Conservation (phyloP, 2,888 invertebrate species). For the Dastarcus helophoroides region DNA sequence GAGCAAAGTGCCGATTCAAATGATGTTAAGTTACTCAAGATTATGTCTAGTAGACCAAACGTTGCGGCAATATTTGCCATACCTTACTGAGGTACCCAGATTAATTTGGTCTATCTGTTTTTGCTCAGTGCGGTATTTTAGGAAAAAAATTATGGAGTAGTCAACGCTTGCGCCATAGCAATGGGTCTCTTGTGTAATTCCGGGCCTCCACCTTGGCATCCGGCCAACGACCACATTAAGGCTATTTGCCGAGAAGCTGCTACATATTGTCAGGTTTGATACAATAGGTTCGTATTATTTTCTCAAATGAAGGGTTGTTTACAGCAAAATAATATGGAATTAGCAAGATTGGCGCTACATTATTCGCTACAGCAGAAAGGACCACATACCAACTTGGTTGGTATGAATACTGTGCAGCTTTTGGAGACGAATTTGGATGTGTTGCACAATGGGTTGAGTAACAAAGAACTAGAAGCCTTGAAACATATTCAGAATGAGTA, state of each 20-base stretch:
- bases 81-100: too few species aligned
- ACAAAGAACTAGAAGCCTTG: constrained; percentile 52
- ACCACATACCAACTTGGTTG: constrained; percentile 61
- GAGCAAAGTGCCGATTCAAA: constrained; percentile 47
- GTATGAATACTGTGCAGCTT: constrained; percentile 57
- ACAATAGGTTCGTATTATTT: neutral
- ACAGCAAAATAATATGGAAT: constrained; percentile 49
- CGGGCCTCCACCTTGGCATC: constrained; percentile 74
- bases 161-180: constrained; percentile 72
- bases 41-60: constrained; percentile 71
- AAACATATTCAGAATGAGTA: constrained; percentile 24
- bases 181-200: constrained; percentile 71
- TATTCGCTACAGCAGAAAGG: constrained; percentile 49
- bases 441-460: constrained; percentile 49
- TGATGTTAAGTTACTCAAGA: constrained; percentile 67
- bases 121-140: too few species aligned
- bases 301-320: neutral
- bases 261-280: constrained; percentile 50
- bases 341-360: constrained; percentile 62
- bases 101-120: too few species aligned
- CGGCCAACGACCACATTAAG: constrained; percentile 54
- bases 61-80: constrained; percentile 52
- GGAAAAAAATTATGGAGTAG: constrained; percentile 62
- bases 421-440: constrained; percentile 54
- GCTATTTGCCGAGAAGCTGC: constrained; percentile 49